These are phyloP conservation scores for Pomatostomus ruficeps DNA, from an alignment of 2,113 vertebrate genomes.

Conservation along the genomic window DNA sequence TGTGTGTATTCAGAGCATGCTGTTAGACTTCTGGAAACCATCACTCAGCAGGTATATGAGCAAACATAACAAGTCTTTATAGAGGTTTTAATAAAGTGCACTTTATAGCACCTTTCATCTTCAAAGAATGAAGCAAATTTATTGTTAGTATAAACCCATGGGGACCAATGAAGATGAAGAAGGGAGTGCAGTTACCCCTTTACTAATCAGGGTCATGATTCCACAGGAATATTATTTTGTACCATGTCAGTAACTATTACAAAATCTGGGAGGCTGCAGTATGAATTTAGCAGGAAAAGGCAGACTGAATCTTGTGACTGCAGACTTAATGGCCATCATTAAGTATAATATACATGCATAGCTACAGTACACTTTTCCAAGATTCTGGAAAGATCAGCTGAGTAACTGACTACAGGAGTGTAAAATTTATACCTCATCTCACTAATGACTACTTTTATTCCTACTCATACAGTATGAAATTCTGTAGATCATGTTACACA, in stretches of 20 bases:
- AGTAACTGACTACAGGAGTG: background rate
- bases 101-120: conserved; percentile 31
- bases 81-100: conserved; percentile 30
- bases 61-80: conserved; percentile 41
- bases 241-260: conserved; percentile 14
- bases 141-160: background rate
- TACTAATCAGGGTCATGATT: conserved; percentile 16
- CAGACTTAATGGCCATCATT: conserved; percentile 8
- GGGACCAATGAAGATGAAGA: background rate
- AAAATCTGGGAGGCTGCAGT: background rate
- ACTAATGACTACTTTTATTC: background rate
- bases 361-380: conserved; percentile 10
- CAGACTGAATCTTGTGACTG: conserved; percentile 29
- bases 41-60: conserved; percentile 15
- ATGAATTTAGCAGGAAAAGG: conserved; percentile 1
- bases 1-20: background rate
- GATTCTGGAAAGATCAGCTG: conserved; percentile 42
- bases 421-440: conserved; percentile 30
- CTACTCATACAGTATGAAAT: background rate
- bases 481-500: background rate
- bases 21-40: conserved; percentile 7
- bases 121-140: conserved; percentile 41
- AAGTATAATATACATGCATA: conserved; percentile 37
- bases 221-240: conserved; percentile 20
- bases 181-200: background rate